phyloP scores from a whole-genome alignment of 2,113 vertebrate genomes.

The Mungos mungo region DNA sequence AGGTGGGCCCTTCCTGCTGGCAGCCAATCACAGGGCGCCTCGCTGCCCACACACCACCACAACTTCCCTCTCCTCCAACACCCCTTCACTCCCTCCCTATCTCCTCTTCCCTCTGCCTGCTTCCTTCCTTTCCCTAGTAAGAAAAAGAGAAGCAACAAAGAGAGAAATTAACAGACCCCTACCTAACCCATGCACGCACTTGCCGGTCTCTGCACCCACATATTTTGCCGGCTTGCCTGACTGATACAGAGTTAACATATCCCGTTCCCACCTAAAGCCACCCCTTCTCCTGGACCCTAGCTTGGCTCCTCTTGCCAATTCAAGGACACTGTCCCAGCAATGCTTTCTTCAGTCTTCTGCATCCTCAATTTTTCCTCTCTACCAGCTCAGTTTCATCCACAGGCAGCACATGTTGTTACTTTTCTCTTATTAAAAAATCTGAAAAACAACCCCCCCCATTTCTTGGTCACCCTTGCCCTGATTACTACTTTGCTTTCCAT shows the following conservation, averaged over 20 bases:
- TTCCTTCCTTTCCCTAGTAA: not conserved
- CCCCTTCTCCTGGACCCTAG: not conserved
- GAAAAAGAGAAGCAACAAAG: not conserved
- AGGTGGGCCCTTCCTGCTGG: not conserved
- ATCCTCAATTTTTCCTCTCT: not conserved
- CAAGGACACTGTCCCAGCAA: not conserved
- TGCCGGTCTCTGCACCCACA: not conserved
- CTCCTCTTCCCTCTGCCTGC: not conserved
- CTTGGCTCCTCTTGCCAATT: not conserved
- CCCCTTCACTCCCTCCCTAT: accelerated
- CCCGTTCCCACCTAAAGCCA: not conserved
- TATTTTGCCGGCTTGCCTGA: not conserved
- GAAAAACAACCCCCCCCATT: not conserved
- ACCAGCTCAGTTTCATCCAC: not conserved
- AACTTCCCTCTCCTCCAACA: not conserved
- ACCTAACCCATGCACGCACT: not conserved
- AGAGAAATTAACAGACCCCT: not conserved
- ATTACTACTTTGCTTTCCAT: not conserved
- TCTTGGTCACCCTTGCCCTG: not conserved
- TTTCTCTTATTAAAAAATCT: not conserved
- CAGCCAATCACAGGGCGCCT: not conserved
- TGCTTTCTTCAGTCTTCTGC: not conserved
- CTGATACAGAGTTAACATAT: not conserved
- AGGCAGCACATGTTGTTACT: not conserved
- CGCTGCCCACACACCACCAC: too few relatives aligned